Base-by-base conservation (phyloP, 2,113 vertebrate genomes). In the Cariama cristata region DNA sequence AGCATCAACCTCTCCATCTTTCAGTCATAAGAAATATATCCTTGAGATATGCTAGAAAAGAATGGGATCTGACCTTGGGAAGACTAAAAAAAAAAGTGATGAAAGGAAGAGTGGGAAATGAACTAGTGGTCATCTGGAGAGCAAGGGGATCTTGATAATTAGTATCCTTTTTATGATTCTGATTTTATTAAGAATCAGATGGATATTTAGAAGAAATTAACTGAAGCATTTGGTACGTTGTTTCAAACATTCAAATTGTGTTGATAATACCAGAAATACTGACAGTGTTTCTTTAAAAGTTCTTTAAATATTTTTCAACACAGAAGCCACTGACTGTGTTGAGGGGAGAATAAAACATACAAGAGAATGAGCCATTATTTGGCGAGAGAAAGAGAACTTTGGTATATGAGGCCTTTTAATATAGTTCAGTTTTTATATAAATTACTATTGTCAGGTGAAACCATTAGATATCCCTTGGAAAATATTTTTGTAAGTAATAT, bases 401-500 rank as follows among this genome's bases (percentile, higher is more conserved):
- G 32, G 14, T n/a, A 52, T 28, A 28, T 33, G 13, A 68, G 9
- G 4, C 17, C 8, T 86, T 88, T 86, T 49, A 79, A 75, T 59
- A 52, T 14, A 45, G 28, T 79, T 82, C 20, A 68, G 40, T 4
- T 14, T 83, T 91, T 93, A 72, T 3, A 35, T 64, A 82, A 86
- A 73, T 52, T 42, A 15, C 33, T 76, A 4, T 58, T 92, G 44
- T 55, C 55, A 76, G 18, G 18, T 86, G 82, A 95, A 96, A 79
- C 38, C 6, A 23, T 35, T 79, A 86, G 14, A 6, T 45, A 58
- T 40, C 27, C 23, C 15, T 62, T 45, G 19, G 58, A 74, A 95
- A 92, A 79, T 60, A 86, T 91, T 95, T 95, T 91, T 88, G 35
- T 53, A 83, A 76, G 71, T 55, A 72, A 26, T 22, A 86, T 47